Evolutionary conservation across 2,797 vertebrate species (phyloP), one percentile per base, ranked within the genome.

Genomic region (Mallotus villosus): DNA sequence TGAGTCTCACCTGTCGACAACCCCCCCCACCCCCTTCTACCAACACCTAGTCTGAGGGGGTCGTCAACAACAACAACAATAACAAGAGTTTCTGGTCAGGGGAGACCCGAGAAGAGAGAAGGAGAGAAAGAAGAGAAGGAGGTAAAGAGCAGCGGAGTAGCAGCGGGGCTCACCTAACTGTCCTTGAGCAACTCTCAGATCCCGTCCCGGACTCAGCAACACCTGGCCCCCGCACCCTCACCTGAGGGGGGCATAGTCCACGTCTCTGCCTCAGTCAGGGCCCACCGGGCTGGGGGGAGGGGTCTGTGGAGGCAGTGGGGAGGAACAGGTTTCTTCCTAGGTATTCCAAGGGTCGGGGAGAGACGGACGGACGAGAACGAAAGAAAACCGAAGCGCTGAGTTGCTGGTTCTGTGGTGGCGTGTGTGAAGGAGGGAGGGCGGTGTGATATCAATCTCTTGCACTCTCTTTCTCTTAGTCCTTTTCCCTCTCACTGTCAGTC

Each of bases 1-100:
- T 71, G 72, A 55, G 75, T 74, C 74, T 85, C 82, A 88, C 84
- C 82, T 80, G 74, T 63, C 16, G 65, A 71, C 77, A 70, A 12
- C 12, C 1, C 57, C 74, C 32, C 55, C 55, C 55, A 5, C 2
- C n/a, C n/a, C 55, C 55, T 58, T 58, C 19, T n/a, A 58, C 21
- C 55, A n/a, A 58, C 41, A 55, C 19, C 22, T 24, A 25, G 21
- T 14, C 58, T 27, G 60, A 32, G 24, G 8, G 41, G 11, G 41
- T 46, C 12, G 41, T 14, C 41, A 14, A 46, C 41, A 46, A 46
- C 37, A 41, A 41, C 37, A 41, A 12, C 37, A 41, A 12, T 2
- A 46, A 37, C 34, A 37, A 37, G 1, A 37, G 34, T 8, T 8
- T 46, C 41, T 46, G 41, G 41, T 46, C 41, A 46, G 25, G 37